Percentiles rank a stretch among this genome's conserved stretches.
These are phyloP conservation scores for Ceramica pisi DNA, from an alignment of 2,888 invertebrate genomes.

Conservation along the genomic window DNA sequence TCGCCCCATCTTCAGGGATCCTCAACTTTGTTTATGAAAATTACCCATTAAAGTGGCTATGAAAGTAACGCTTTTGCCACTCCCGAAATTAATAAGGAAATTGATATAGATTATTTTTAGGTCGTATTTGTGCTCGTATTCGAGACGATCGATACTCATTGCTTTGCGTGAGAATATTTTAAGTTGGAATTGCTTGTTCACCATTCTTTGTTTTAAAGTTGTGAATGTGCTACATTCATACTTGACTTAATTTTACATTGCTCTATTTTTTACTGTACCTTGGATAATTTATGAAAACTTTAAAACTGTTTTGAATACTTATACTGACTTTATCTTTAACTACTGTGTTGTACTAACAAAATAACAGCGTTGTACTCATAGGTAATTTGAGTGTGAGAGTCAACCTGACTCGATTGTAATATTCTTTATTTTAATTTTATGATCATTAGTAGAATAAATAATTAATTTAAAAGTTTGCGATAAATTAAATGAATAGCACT, in stretches of 20 bases:
- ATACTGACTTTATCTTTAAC: no score
- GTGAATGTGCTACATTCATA: neutral
- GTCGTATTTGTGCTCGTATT: conserved; percentile 70
- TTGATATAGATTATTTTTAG: conserved; percentile 88
- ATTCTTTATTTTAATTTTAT: no score
- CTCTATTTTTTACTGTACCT: neutral
- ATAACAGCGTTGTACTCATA: no score
- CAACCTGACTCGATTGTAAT: no score
- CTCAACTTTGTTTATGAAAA: conserved; percentile 91
- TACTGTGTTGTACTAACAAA: no score
- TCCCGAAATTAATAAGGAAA: conserved; percentile 90
- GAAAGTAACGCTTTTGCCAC: conserved; percentile 90
- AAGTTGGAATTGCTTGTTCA: conserved; percentile 47
- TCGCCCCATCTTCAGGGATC: conserved; percentile 82
- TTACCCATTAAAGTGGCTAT: conserved; percentile 91
- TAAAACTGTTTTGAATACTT: neutral
- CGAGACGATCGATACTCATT: conserved; percentile 59
- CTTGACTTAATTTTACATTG: neutral
- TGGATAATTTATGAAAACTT: neutral
- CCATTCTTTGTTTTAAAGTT: conserved; percentile 13
- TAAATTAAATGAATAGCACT: neutral
- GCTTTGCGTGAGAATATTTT: conserved; percentile 58
- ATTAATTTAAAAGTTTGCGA: neutral
- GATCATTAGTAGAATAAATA: no score
- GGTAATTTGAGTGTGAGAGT: no score